These are phyloP conservation scores for Cyphomyrmex costatus DNA, from an alignment of 1,140 invertebrate genomes.

Conservation along the genomic window DNA sequence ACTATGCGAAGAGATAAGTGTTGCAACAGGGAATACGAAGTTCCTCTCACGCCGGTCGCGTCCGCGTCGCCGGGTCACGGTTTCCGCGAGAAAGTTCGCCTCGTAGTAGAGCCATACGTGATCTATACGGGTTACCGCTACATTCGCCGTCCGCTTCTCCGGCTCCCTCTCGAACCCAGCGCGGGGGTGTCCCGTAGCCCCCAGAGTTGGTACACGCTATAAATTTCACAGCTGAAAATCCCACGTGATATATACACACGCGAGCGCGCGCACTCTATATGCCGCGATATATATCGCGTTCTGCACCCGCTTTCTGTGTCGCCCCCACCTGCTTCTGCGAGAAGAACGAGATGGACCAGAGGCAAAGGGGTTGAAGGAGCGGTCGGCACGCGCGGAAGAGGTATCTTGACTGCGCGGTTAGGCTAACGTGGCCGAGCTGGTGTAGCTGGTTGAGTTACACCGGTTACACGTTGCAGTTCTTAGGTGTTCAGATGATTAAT, in stretches of 20 bases:
- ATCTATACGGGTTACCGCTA: constrained; percentile 70
- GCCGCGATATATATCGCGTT: constrained; percentile 50
- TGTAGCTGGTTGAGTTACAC: constrained; percentile 55
- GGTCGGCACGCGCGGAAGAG: constrained; percentile 40
- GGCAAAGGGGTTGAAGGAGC: constrained; percentile 6
- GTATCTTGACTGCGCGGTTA: constrained; percentile 55
- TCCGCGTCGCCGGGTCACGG: constrained; percentile 57
- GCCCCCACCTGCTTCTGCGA: neutral
- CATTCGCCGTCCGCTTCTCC: neutral
- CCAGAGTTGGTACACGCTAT: constrained; percentile 70
- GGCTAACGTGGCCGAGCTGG: constrained; percentile 24
- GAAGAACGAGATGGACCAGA: constrained; percentile 28
- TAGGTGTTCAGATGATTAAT: constrained; percentile 62
- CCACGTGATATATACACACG: constrained; percentile 73
- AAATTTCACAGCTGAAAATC: constrained; percentile 77
- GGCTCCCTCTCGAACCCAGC: constrained; percentile 24
- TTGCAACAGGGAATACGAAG: constrained; percentile 79
- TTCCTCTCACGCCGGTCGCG: constrained; percentile 58
- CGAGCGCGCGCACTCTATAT: constrained; percentile 34
- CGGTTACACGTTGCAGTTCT: constrained; percentile 64
- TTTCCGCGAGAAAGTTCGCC: constrained; percentile 70
- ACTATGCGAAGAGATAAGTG: constrained; percentile 75
- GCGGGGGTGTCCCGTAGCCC: constrained; percentile 63
- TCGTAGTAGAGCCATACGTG: constrained; percentile 74
- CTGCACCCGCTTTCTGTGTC: neutral